Conservation (phyloP, 2,113 vertebrate species). For the Nycticebus coucang region DNA sequence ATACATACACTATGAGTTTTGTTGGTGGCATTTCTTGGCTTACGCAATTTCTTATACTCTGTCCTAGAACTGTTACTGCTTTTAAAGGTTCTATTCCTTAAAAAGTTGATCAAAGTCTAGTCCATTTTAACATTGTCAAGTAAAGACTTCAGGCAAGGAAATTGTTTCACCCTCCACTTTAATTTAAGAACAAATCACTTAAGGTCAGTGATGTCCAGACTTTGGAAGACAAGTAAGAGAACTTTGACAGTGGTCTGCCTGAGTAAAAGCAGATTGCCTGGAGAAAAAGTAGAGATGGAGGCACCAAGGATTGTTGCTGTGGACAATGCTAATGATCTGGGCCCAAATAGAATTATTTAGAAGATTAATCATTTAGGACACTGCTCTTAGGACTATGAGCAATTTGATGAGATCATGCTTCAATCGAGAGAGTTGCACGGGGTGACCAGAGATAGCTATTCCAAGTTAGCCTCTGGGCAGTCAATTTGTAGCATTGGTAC, state of each 20-base stretch:
- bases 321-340: neutral
- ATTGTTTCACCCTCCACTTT: neutral
- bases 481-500: neutral
- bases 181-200: constrained; percentile 21
- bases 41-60: neutral
- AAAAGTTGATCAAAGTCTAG: neutral
- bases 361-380: neutral
- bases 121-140: neutral
- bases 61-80: neutral
- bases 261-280: neutral
- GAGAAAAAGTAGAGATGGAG: neutral
- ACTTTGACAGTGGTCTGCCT: neutral
- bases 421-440: neutral
- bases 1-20: neutral
- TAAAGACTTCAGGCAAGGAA: neutral
- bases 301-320: neutral
- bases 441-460: neutral
- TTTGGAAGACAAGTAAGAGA: neutral
- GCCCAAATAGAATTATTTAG: neutral
- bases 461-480: constrained; percentile 38
- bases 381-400: neutral
- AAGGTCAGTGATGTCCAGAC: neutral
- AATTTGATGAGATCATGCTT: constrained; percentile 18
- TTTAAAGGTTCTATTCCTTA: neutral
- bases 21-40: neutral